phyloP scores from a whole-genome alignment of 2,113 vertebrate genomes.

The Heliornis fulica region DNA sequence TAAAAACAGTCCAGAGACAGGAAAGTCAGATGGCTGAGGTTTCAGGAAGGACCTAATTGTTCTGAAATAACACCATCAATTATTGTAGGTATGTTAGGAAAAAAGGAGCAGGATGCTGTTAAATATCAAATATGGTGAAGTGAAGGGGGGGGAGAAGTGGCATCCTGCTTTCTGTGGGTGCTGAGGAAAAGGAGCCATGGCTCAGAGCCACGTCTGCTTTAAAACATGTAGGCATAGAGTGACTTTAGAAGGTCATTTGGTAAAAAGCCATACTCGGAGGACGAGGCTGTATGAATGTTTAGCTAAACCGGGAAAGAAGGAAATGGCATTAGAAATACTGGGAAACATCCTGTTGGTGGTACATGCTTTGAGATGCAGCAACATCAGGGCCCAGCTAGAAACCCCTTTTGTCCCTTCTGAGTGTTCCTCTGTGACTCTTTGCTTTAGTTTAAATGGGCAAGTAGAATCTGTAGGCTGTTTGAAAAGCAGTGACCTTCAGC shows the following conservation, averaged over 20 bases:
- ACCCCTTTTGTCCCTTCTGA: neutral
- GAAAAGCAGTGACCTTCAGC: neutral
- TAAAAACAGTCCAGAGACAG: neutral
- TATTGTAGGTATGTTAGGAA: neutral
- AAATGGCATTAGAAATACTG: neutral
- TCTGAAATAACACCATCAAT: neutral
- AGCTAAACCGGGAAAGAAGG: neutral
- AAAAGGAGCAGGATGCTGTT: neutral
- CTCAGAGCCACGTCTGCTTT: neutral
- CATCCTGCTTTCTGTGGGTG: neutral
- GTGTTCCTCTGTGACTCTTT: neutral
- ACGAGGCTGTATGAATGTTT: neutral
- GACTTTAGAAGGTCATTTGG: neutral
- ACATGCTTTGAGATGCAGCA: neutral
- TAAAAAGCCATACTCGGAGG: neutral
- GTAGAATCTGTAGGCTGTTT: neutral
- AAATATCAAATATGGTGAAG: neutral
- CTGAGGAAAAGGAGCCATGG: neutral
- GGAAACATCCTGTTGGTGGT: fast-evolving
- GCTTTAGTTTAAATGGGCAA: neutral
- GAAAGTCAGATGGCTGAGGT: neutral
- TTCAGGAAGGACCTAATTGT: neutral
- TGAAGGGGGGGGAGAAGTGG: neutral
- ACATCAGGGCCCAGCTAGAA: neutral
- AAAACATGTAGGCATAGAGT: neutral